phyloP scores from a whole-genome alignment of 2,888 invertebrate species.

The Lamproptera curius region DNA sequence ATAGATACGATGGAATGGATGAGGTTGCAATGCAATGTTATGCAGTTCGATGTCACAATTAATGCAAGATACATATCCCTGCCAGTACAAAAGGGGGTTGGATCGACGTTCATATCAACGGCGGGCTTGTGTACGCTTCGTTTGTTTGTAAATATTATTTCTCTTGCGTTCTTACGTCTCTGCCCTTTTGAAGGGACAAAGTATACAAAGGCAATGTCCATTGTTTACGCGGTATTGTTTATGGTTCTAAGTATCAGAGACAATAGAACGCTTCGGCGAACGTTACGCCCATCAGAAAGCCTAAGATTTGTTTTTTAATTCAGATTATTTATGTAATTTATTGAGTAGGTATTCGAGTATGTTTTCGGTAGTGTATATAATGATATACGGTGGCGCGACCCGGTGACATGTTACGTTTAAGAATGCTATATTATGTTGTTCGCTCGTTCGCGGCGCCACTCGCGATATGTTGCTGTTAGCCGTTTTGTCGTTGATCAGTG shows the following conservation, averaged over 20 bases:
- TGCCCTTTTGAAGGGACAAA: constrained; percentile 25
- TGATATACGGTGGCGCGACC: constrained; percentile 34
- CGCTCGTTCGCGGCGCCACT: constrained; percentile 41
- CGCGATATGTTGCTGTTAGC: constrained; percentile 68
- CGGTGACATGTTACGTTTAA: constrained; percentile 42
- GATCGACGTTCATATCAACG: constrained; percentile 53
- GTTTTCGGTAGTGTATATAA: constrained; percentile 44
- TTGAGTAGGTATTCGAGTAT: constrained; percentile 66
- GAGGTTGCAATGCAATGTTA: constrained; percentile 25
- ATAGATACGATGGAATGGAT: constrained; percentile 11
- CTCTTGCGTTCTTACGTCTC: constrained; percentile 28
- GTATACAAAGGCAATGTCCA: no score
- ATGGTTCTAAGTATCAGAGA: no score
- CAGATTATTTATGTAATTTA: constrained; percentile 77
- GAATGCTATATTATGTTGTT: constrained; percentile 39
- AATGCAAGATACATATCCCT: constrained; percentile 53
- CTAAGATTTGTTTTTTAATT: constrained; percentile 75
- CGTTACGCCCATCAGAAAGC: constrained; percentile 61
- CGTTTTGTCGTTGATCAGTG: constrained; percentile 75
- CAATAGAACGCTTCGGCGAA: constrained; percentile 33
- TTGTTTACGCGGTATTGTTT: constrained; percentile 15
- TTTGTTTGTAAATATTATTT: constrained; percentile 56
- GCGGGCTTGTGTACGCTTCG: constrained; percentile 51
- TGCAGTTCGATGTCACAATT: constrained; percentile 17
- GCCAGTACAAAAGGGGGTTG: constrained; percentile 57